Evolutionary conservation across 2,888 invertebrate genomes (phyloP).

Genomic region (Thalpophila matura): DNA sequence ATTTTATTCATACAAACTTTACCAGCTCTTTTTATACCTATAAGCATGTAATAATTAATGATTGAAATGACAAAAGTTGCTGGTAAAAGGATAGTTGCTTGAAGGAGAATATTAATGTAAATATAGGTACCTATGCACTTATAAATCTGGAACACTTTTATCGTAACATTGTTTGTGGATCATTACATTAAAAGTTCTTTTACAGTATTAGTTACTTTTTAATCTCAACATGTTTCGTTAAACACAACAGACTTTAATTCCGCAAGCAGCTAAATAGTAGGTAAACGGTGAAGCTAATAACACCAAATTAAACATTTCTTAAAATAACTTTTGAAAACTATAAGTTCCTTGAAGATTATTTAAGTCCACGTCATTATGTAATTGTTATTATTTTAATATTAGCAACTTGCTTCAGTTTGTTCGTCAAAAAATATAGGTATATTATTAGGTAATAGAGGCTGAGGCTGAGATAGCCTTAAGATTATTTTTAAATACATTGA

Average conservation of each 20-base stretch:
- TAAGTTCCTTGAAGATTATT: background rate
- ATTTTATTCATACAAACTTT: too few relatives aligned
- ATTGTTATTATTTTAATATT: constrained; percentile 2
- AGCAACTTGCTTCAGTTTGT: background rate
- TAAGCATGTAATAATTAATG: too few relatives aligned
- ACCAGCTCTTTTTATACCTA: too few relatives aligned
- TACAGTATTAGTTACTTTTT: background rate
- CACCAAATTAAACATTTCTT: constrained; percentile 17
- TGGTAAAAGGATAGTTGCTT: background rate
- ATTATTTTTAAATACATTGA: too few relatives aligned
- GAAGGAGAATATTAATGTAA: background rate
- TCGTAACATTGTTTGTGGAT: background rate
- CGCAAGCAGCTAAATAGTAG: constrained; percentile 21
- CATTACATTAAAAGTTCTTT: background rate
- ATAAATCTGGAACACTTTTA: constrained; percentile 3
- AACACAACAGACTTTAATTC: background rate
- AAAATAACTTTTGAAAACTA: background rate
- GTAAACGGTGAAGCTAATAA: constrained; percentile 11
- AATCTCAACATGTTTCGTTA: background rate
- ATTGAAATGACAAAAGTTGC: too few relatives aligned
- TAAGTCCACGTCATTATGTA: background rate
- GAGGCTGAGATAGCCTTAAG: too few relatives aligned
- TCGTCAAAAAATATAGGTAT: background rate
- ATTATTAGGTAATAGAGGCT: too few relatives aligned
- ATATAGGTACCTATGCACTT: background rate